Evolutionary conservation across 2,888 invertebrate species (phyloP).

Genomic region (Laspeyria flexula): DNA sequence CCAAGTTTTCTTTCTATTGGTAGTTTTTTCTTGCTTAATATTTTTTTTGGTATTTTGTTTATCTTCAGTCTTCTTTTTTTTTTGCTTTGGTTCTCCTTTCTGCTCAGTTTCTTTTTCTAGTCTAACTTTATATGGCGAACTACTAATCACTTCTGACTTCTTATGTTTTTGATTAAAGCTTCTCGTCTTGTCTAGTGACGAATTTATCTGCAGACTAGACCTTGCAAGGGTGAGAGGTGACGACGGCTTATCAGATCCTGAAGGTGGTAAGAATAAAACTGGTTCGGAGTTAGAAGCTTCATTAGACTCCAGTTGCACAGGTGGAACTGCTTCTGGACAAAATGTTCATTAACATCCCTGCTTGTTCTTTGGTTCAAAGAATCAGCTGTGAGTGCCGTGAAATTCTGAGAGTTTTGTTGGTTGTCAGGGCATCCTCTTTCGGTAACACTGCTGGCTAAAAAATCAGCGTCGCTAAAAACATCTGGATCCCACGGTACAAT

Average conservation of each 20-base stretch:
- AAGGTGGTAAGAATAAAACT: neutral
- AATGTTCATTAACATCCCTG: no score
- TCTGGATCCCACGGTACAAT: conserved; percentile 25
- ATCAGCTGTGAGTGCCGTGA: neutral
- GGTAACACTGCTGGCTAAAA: conserved; percentile 21
- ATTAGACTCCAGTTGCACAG: neutral
- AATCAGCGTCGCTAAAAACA: conserved; percentile 32
- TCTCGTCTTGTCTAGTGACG: neutral
- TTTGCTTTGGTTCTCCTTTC: no score
- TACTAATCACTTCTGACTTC: no score
- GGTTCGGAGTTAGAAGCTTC: neutral
- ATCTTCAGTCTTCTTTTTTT: no score
- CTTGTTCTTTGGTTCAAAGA: no score
- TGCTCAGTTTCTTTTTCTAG: no score
- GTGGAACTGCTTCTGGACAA: neutral
- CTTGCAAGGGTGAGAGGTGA: conserved; percentile 1
- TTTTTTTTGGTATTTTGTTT: no score
- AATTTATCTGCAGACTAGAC: neutral
- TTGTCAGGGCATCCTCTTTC: conserved; percentile 3
- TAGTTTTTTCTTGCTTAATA: neutral
- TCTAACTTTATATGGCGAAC: no score
- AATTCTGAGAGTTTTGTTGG: neutral
- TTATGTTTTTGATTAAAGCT: neutral
- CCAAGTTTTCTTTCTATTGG: neutral
- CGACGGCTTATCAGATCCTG: conserved; percentile 3